Percentiles rank a stretch among this genome's conserved stretches.
These are phyloP conservation scores for Noturus placidus DNA, from an alignment of 2,113 vertebrate species.

Conservation along the genomic window DNA sequence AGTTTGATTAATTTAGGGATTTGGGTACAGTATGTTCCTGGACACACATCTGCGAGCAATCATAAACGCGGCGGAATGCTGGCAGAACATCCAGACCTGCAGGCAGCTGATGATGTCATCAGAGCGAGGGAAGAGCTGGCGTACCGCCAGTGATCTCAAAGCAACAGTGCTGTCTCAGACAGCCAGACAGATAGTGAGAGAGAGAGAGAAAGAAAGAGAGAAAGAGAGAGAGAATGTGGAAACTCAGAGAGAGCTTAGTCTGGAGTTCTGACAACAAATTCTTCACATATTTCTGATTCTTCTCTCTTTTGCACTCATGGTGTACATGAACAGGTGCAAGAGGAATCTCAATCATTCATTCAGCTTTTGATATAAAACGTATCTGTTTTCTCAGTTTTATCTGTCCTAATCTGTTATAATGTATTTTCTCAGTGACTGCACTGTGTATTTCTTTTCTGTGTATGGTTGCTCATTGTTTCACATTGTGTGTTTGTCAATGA, in stretches of 20 bases:
- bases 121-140: slow-evolving; percentile 89
- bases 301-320: slow-evolving; percentile 6
- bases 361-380: neutral
- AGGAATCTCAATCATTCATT: slow-evolving; percentile 2
- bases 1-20: slow-evolving; percentile 98
- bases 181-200: slow-evolving; percentile 34
- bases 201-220: slow-evolving; percentile 22
- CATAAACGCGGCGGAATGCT: slow-evolving; percentile 99
- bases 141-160: slow-evolving; percentile 69
- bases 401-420: too few relatives aligned
- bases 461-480: too few relatives aligned
- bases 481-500: too few relatives aligned
- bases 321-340: slow-evolving; percentile 64
- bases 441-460: too few relatives aligned
- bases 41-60: slow-evolving; percentile 99
- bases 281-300: slow-evolving; percentile 36
- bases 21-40: slow-evolving; percentile 99
- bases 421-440: too few relatives aligned
- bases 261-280: slow-evolving; percentile 20
- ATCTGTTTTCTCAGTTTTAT: too few relatives aligned
- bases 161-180: slow-evolving; percentile 47
- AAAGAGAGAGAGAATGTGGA: neutral
- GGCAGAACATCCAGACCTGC: slow-evolving; percentile 99
- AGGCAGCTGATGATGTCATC: slow-evolving; percentile 97
- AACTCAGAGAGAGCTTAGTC: slow-evolving; percentile 28